Base-by-base conservation (phyloP, 2,888 invertebrate genomes). In the Cyrtodaria siliqua region DNA sequence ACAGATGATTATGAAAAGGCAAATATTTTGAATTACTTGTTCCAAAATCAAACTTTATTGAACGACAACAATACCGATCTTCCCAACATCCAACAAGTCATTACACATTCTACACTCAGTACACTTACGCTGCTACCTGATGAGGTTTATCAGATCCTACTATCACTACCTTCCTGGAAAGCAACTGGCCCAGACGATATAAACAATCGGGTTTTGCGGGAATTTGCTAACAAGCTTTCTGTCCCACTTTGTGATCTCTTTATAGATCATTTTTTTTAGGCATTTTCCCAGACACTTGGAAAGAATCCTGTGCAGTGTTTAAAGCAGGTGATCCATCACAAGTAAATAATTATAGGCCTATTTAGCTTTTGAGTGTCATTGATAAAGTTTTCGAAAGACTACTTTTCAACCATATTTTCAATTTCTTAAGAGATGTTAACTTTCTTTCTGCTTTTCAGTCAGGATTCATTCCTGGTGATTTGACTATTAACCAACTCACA, bases 1-100 rank as follows among this genome's bases (percentile, higher is more conserved):
- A 47, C 47, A 47, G 47, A 47, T 16, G 47, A 47, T 47, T 6
- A 9, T 16, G 47, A 47, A n/a, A 47, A 47, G 16, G 47, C 47
- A n/a, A 47, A 47, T 4, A 47, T 16, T 9, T 20, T 47, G 16
- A 47, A 47, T 20, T 3, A 18, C 16, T 47, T 47, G 3, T 47
- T 47, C 16, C 47, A 47, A 4, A 47, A 16, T 20, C 47, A 47
- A 16, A 47, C 47, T 9, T 4, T 47, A 20, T 47, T 47, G 16
- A 47, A 47, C 20, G 8, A 47, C 4, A 16, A 4, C 47, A 47
- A 20, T 47, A 18, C 6, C 4, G 16, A 20, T 16, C n/a, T 16
- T 18, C 18, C 20, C 3, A 47, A 20, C 6, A n/a, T 20, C 33
- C 4, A 4, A 33, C 6, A 33, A 33, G 12, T 4, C 33, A 12